A percentile compares a stretch with the other conserved stretches of the same genome.
Conservation (phyloP, 2,113 vertebrate species). For the Saccopteryx bilineata region DNA sequence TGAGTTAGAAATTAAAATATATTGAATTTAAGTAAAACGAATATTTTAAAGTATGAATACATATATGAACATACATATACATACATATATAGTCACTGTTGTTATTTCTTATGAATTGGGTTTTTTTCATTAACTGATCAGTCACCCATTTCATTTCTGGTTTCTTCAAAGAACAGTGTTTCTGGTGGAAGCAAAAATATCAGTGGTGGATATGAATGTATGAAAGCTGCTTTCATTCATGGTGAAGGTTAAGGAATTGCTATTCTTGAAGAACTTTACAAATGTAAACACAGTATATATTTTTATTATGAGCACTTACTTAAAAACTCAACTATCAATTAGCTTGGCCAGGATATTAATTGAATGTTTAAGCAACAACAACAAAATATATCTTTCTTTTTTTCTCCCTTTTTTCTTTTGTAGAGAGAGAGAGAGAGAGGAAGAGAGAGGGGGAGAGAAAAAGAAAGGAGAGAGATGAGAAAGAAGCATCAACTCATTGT, state of each 20-base stretch:
- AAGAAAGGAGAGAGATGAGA: too few relatives aligned
- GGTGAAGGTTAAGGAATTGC: not conserved
- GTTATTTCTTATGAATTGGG: not conserved
- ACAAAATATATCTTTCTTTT: too few relatives aligned
- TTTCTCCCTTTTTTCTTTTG: too few relatives aligned
- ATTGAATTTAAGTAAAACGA: not conserved
- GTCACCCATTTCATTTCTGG: slow-evolving; percentile 31
- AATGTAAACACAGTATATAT: not conserved
- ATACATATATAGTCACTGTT: not conserved
- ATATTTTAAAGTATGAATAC: not conserved
- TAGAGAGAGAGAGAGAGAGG: too few relatives aligned
- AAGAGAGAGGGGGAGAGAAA: too few relatives aligned
- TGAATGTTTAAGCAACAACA: not conserved
- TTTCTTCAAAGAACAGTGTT: not conserved
- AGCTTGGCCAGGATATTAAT: slow-evolving; percentile 17
- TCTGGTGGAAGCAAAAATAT: not conserved
- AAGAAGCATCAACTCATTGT: too few relatives aligned
- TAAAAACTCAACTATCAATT: slow-evolving; percentile 17
- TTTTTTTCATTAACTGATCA: not conserved
- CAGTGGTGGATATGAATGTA: not conserved
- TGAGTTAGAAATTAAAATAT: not conserved
- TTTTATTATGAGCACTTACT: slow-evolving; percentile 19
- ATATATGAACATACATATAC: not conserved
- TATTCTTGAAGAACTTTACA: slow-evolving; percentile 16
- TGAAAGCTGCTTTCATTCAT: slow-evolving; percentile 19